These are phyloP conservation scores for Agrilus biguttatus DNA, from an alignment of 2,888 invertebrate species.

Conservation along the genomic window DNA sequence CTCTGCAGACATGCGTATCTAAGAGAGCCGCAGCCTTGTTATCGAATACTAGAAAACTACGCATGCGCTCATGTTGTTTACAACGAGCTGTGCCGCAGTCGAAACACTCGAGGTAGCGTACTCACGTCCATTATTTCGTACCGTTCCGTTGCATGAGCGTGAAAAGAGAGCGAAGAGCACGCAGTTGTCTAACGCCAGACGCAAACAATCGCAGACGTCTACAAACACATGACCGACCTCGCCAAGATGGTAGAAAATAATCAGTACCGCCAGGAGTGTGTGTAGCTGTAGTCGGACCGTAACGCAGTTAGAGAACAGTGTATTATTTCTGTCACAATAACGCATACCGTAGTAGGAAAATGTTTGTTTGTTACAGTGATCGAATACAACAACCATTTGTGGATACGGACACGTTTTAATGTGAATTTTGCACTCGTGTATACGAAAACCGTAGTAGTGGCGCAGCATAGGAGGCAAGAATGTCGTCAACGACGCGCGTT, in stretches of 20 bases:
- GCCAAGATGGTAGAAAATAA: conserved; percentile 21
- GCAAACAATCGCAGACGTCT: conserved; percentile 22
- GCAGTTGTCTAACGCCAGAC: conserved; percentile 15
- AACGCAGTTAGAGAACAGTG: conserved; percentile 5
- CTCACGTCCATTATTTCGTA: conserved; percentile 1
- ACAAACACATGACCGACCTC: conserved; percentile 26
- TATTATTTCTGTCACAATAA: conserved; percentile 8
- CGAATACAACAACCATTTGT: conserved; percentile 1
- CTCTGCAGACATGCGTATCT: conserved; percentile 13
- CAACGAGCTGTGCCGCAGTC: conserved; percentile 22
- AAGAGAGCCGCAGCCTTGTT: conserved; percentile 18
- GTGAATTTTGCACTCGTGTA: neutral
- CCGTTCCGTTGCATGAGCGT: conserved; percentile 4
- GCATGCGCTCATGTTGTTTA: conserved; percentile 38
- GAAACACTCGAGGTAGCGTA: conserved; percentile 3
- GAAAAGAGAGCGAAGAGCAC: conserved; percentile 9
- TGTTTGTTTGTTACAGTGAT: conserved; percentile 1
- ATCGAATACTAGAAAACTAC: conserved; percentile 29
- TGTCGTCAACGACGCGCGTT: neutral
- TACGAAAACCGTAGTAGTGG: neutral
- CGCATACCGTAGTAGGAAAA: conserved; percentile 1
- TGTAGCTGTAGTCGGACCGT: conserved; percentile 5
- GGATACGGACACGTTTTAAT: neutral
- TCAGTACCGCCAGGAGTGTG: conserved; percentile 9
- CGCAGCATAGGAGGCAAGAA: neutral